Percentiles rank a stretch among this genome's conserved stretches.
Conservation (phyloP, 2,113 vertebrate species). For the Paedocypris sp. region DNA sequence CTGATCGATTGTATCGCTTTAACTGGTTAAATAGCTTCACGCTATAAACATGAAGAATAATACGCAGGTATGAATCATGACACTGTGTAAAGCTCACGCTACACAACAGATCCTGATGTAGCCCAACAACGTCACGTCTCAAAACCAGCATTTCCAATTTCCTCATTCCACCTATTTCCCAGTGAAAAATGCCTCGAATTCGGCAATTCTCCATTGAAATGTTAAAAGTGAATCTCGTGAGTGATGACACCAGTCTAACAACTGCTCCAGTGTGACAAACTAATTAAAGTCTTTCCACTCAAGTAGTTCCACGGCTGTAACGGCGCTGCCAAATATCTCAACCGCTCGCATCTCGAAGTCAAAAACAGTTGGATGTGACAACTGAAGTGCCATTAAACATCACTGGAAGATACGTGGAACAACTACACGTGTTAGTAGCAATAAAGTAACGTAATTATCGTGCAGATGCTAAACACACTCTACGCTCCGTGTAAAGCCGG, state of each 20-base stretch:
- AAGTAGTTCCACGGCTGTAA: neutral
- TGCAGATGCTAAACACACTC: too few species aligned
- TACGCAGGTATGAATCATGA: too few species aligned
- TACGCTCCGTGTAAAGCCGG: too few species aligned
- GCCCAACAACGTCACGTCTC: slow-evolving; percentile 3
- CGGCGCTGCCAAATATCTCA: slow-evolving; percentile 1
- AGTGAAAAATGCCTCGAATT: neutral
- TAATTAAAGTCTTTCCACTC: slow-evolving; percentile 8
- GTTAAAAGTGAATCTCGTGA: slow-evolving; percentile 8
- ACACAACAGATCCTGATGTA: neutral
- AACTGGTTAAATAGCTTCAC: too few species aligned
- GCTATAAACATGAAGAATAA: too few species aligned
- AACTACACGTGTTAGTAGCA: neutral
- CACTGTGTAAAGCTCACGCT: neutral
- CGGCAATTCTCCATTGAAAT: neutral
- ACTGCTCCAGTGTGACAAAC: slow-evolving; percentile 1
- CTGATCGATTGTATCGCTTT: too few species aligned
- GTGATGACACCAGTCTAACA: slow-evolving; percentile 12
- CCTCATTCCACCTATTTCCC: neutral
- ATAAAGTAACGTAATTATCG: neutral
- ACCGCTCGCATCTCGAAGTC: neutral
- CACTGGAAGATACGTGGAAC: neutral
- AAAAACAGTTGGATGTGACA: neutral
- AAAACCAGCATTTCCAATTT: slow-evolving; percentile 9
- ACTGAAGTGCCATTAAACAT: neutral